Evolutionary conservation across 2,113 vertebrate genomes (phyloP).

Genomic region (Ictidomys tridecemlineatus): DNA sequence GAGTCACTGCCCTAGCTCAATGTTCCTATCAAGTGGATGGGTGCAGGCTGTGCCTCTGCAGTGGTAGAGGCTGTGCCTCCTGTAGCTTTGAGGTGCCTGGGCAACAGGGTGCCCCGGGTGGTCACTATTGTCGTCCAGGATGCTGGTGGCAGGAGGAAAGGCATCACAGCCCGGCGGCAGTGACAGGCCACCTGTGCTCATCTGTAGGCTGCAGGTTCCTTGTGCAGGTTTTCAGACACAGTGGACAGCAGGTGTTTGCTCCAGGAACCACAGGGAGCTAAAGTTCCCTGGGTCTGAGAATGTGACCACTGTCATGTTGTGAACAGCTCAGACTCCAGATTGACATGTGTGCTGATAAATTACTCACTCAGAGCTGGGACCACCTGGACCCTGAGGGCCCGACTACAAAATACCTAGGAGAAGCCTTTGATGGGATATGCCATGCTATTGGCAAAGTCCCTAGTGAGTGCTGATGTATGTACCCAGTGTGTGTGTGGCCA

Average conservation of each 20-base stretch:
- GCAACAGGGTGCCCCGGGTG: too few relatives aligned
- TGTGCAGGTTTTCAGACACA: too few relatives aligned
- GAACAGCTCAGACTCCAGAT: rapidly evolving
- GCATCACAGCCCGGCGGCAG: rapidly evolving
- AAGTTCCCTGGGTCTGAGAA: too few relatives aligned
- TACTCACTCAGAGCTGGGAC: background rate
- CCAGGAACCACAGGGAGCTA: background rate
- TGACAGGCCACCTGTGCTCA: too few relatives aligned
- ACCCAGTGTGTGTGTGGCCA: rapidly evolving
- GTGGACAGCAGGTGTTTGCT: too few relatives aligned
- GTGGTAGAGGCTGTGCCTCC: background rate
- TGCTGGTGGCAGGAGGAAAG: too few relatives aligned
- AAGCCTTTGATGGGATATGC: background rate
- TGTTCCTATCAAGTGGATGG: rapidly evolving
- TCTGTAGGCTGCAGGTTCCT: background rate
- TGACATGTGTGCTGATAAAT: too few relatives aligned
- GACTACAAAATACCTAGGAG: too few relatives aligned
- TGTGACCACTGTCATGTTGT: background rate
- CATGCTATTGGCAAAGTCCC: background rate
- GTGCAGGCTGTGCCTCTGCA: rapidly evolving
- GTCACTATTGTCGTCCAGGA: rapidly evolving
- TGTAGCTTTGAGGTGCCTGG: too few relatives aligned
- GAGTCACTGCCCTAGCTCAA: rapidly evolving
- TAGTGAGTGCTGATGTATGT: too few relatives aligned
- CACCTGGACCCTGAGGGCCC: background rate